A percentile compares a stretch with the other conserved stretches of the same genome.
Evolutionary conservation across 1,140 invertebrate genomes (phyloP).

Genomic region (Leptopilina boulardi): DNA sequence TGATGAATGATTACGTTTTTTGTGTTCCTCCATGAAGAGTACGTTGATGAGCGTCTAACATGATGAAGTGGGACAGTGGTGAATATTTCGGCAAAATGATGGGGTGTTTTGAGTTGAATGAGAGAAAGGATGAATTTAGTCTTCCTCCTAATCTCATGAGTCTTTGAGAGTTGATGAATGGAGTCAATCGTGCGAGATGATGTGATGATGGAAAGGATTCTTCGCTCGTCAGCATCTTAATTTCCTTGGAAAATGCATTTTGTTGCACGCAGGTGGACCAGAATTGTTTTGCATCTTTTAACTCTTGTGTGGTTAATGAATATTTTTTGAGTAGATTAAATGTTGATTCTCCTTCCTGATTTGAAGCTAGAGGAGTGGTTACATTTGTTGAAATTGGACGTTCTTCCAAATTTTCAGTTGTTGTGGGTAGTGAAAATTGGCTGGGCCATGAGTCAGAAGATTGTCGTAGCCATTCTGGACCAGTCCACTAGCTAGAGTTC

Average conservation of each 20-base stretch:
- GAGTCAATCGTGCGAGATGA: background rate
- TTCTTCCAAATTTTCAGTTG: background rate
- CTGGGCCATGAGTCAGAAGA: background rate
- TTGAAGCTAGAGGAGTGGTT: background rate
- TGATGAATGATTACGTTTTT: conserved; percentile 22
- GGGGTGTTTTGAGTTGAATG: conserved; percentile 46
- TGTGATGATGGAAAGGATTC: background rate
- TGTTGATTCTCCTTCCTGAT: background rate
- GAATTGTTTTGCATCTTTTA: background rate
- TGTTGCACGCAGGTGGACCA: background rate
- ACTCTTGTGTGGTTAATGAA: background rate
- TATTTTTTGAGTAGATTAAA: background rate
- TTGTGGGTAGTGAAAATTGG: background rate
- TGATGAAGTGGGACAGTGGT: conserved; percentile 50
- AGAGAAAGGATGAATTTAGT: background rate
- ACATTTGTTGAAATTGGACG: background rate
- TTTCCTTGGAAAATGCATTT: background rate
- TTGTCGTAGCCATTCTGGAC: background rate
- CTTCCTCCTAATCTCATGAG: conserved; percentile 41
- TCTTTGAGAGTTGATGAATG: conserved; percentile 22
- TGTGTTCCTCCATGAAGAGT: conserved; percentile 50
- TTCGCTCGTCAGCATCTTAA: background rate
- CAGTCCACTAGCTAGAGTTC: background rate
- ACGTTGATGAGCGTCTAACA: conserved; percentile 51
- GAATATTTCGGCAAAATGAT: conserved; percentile 43